phyloP scores from a whole-genome alignment of 2,113 vertebrate species.

The Calonectris borealis region DNA sequence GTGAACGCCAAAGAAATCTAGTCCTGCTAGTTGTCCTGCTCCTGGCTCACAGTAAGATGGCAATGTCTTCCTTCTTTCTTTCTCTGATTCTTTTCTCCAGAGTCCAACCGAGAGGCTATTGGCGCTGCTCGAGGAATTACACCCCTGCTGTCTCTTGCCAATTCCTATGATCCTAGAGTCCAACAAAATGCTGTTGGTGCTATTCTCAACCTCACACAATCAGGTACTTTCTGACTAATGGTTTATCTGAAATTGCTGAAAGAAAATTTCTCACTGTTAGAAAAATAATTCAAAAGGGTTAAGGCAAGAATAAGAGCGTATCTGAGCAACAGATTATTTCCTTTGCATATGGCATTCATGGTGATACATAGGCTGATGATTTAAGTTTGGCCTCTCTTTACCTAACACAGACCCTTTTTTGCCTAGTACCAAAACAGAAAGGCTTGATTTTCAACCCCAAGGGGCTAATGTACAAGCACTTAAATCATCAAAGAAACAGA shows the following conservation, averaged over 20 bases:
- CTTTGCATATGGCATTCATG: not conserved
- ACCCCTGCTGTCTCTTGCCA: slow-evolving; percentile 76
- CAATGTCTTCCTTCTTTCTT: not conserved
- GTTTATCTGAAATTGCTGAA: not conserved
- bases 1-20: not conserved
- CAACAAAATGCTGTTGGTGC: slow-evolving; percentile 81
- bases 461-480: not conserved
- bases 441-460: not conserved
- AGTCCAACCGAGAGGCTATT: slow-evolving; percentile 75
- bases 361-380: not conserved
- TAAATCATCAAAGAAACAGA: not conserved
- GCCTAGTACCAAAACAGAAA: not conserved
- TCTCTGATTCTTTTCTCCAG: slow-evolving; percentile 49
- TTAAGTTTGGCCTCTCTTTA: not conserved
- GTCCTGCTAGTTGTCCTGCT: not conserved
- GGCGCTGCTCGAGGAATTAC: slow-evolving; percentile 69
- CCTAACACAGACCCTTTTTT: not conserved
- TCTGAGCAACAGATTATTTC: not conserved
- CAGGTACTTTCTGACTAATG: slow-evolving; percentile 63
- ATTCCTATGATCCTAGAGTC: slow-evolving; percentile 77
- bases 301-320: not conserved
- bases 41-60: not conserved
- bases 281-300: not conserved
- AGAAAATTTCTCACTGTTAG: not conserved
- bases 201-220: slow-evolving; percentile 79